Conservation (phyloP, 2,888 invertebrate genomes). For the Galeruca laticollis region DNA sequence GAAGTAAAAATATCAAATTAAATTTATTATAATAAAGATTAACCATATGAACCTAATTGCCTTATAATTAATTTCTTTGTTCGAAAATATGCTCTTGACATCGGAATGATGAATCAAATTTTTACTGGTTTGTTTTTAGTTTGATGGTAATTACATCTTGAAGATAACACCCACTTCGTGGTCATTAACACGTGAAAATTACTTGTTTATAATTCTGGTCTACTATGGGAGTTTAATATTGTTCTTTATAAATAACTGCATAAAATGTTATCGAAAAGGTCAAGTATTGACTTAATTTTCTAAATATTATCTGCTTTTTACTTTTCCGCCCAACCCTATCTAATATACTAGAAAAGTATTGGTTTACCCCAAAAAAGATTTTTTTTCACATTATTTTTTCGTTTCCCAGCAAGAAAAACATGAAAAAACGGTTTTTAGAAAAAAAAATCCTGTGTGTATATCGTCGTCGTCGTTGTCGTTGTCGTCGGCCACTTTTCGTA, state of each 20-base stretch:
- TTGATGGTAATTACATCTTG: conserved; percentile 41
- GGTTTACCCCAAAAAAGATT: no score
- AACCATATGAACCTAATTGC: conserved; percentile 40
- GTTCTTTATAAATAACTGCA: conserved; percentile 29
- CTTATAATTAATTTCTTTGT: conserved; percentile 46
- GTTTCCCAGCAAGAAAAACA: no score
- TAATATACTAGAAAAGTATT: no score
- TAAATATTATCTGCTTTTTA: no score
- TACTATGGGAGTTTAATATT: conserved; percentile 15
- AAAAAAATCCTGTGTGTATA: no score
- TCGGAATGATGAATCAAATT: conserved; percentile 41
- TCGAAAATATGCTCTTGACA: conserved; percentile 39
- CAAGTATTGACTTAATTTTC: no score
- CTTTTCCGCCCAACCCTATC: no score
- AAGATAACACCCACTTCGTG: conserved; percentile 41
- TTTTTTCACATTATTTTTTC: no score
- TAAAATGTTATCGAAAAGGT: no score
- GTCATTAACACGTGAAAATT: conserved; percentile 39
- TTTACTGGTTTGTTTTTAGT: conserved; percentile 33
- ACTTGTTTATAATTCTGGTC: conserved; percentile 35
- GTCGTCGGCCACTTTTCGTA: no score
- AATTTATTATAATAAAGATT: conserved; percentile 43
- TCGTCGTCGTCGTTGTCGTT: no score
- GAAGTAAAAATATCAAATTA: conserved; percentile 40
- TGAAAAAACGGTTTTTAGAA: no score